These are phyloP conservation scores for Chrysomallon squamiferum DNA, from an alignment of 1,140 invertebrate genomes.

Conservation along the genomic window DNA sequence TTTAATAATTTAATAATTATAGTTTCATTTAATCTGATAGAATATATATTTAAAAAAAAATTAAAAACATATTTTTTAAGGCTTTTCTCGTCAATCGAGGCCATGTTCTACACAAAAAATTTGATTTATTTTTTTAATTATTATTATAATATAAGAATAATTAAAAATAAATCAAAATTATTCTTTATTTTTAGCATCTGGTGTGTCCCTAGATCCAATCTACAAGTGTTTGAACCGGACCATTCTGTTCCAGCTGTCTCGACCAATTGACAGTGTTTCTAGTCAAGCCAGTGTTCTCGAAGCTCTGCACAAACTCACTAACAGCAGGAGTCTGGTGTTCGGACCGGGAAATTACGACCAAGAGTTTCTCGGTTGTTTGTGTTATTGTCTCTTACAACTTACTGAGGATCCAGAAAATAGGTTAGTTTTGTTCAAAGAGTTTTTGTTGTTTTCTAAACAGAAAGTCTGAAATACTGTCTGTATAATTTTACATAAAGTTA, in stretches of 20 bases:
- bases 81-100: no score
- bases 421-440: constrained; percentile 40
- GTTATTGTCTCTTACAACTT: constrained; percentile 92
- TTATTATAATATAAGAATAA: no score
- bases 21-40: no score
- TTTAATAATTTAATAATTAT: no score
- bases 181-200: constrained; percentile 59
- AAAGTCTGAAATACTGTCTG: background rate
- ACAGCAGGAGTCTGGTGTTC: constrained; percentile 82
- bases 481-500: background rate
- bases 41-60: no score
- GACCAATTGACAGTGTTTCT: constrained; percentile 79
- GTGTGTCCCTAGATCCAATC: constrained; percentile 75
- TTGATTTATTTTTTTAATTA: no score
- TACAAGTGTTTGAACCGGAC: constrained; percentile 94
- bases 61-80: no score
- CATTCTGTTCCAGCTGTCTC: constrained; percentile 90
- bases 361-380: constrained; percentile 94
- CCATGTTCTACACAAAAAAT: no score
- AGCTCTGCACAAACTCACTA: constrained; percentile 91
- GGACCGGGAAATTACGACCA: constrained; percentile 93
- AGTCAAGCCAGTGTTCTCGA: constrained; percentile 93
- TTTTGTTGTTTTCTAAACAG: background rate
- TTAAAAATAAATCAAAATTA: no score
- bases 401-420: constrained; percentile 89